These are phyloP conservation scores for Oncorhynchus gorbuscha DNA, from an alignment of 2,113 vertebrate species.

Conservation along the genomic window DNA sequence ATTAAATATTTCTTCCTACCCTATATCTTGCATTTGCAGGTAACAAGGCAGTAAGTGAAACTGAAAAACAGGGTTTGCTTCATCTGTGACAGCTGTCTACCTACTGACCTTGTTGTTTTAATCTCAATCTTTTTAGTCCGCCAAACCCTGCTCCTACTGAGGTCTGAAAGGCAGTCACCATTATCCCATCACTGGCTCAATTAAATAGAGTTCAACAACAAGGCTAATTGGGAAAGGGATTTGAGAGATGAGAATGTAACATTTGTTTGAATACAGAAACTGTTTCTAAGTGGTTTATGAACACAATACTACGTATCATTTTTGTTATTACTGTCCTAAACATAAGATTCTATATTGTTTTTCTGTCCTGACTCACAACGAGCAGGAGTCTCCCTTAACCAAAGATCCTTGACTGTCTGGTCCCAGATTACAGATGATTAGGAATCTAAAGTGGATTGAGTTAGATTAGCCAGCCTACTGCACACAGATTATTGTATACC, in stretches of 20 bases:
- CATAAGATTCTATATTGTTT: neutral
- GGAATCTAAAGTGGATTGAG: constrained; percentile 15
- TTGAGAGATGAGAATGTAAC: neutral
- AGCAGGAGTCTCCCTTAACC: neutral
- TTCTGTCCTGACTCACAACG: neutral
- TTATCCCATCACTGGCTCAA: constrained; percentile 26
- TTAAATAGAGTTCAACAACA: constrained; percentile 24
- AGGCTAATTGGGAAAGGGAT: constrained; percentile 19
- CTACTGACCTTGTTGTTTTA: constrained; percentile 49
- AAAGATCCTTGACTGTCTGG: neutral
- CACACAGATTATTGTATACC: neutral
- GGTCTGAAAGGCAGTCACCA: constrained; percentile 26
- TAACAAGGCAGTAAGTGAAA: neutral
- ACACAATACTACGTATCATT: neutral
- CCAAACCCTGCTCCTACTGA: constrained; percentile 25
- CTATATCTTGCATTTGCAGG: no score
- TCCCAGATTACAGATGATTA: constrained; percentile 13
- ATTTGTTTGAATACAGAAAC: neutral
- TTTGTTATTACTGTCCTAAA: neutral
- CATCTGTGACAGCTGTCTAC: neutral
- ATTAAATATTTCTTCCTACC: neutral
- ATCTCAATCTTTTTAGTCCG: constrained; percentile 47
- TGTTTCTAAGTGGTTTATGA: neutral
- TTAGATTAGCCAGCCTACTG: constrained; percentile 14
- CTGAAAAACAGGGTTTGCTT: constrained; percentile 1